Evolutionary conservation across 2,113 vertebrate species (phyloP), one percentile per base, ranked within the genome.

Genomic region (Myiopsitta monachus): DNA sequence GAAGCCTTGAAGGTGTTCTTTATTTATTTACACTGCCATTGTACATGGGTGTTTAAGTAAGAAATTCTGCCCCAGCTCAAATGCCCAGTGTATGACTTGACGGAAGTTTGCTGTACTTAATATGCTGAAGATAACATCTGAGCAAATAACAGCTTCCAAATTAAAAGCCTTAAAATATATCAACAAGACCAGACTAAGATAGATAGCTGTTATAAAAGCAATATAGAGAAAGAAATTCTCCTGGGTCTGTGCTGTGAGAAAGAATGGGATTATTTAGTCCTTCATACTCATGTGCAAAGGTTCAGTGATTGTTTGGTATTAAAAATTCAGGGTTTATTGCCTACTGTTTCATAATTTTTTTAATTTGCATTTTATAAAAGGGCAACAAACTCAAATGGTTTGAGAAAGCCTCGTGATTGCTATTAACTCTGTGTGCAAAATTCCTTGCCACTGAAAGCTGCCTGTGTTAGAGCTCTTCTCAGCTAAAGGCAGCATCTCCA

Each of bases 181-280:
- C 96, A 97, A 89, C 95, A 92, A 95, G 96, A 97, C 74, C 88
- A 97, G 96, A 94, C 88, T 93, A 94, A 96, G 96, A 97, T 7
- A 97, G 94, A 96, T 96, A 96, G 94, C 96, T 95, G 96, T 96
- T 96, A 95, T 94, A 96, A 97, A 96, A 96, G 74, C 94, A 95
- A 89, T 92, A 92, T 85, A 95, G 89, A 75, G 82, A 96, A 83
- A 94, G 92, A 89, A 96, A 96, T 83, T 78, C 91, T 96, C 96
- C 86, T 90, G 83, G 63, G 79, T 83, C 67, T 91, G 70, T 93
- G 80, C 81, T 62, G 68, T 86, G 72, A 90, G 74, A 76, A 92
- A 91, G 91, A 85, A 95, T 61, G n/a, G 69, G 73, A 95, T 94
- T 72, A 73, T 88, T 83, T 94, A 95, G 87, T 84, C 66, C 81